Base-by-base conservation (phyloP, 2,113 vertebrate species). In the Hirundichthys speculiger region DNA sequence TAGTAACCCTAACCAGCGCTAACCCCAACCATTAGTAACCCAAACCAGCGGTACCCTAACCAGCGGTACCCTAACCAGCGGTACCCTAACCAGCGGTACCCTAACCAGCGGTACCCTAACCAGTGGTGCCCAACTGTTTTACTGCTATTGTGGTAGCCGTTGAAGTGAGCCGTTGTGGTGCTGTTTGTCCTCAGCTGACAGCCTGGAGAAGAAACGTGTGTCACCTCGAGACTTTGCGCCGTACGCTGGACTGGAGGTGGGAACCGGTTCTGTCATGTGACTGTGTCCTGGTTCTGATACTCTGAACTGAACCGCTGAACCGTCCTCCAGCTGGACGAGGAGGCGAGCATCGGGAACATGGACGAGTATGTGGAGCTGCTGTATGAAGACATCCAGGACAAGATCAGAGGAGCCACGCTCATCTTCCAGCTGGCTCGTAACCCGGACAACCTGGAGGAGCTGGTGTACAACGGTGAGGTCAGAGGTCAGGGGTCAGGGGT, bases 281-380 rank as follows among this genome's bases (percentile, higher is more conserved):
- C 4, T 9, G 7, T n/a, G 40, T 34, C 16, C 9, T n/a, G 4
- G 24, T 21, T 24, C 20, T 14, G 30, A 13, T 48, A 0, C 14
- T 30, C 6, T 15, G 5, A 27, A 2, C 13, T 8, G 43, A 27
- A 6, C 20, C 41, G 46, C 7, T 21, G 5, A 3, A 0, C 42
- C 21, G 12, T 50, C 34, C 40, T 73, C 39, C 87, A 98, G 96
- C 94, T 97, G 79, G 95, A 97, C 53, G 96, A 98, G 74, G 92
- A 96, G 77, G 96, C 95, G 53, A 95, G 91, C 76, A 96, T 99
- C 80, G 94, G 92, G 90, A 93, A 92, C 70, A 93, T 96, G 69
- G 96, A 98, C 53, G 93, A 96, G 49, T 98, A 97, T 43, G 94
- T 98, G 79, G 96, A 98, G 63, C 90, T 98, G 64, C 79, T 98